Evolutionary conservation across 2,113 vertebrate genomes (phyloP).

Genomic region (Aphyosemion australe): DNA sequence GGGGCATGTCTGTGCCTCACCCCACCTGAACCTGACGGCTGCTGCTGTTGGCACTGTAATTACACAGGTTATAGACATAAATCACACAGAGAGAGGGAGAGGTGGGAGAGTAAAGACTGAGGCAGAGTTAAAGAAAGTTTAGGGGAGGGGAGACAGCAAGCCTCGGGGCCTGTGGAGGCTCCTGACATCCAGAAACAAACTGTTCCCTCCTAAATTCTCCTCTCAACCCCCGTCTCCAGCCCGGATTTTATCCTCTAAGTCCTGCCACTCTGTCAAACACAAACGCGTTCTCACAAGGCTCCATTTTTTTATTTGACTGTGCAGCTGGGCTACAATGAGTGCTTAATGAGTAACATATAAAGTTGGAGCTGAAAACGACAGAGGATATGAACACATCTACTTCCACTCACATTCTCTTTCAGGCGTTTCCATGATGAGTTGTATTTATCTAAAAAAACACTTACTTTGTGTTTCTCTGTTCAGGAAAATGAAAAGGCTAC

Average conservation of each 20-base stretch:
- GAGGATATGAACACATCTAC: too few relatives aligned
- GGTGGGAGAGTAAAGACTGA: constrained; percentile 13
- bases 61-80: constrained; percentile 64
- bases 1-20: constrained; percentile 71
- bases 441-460: too few relatives aligned
- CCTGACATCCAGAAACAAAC: constrained; percentile 53
- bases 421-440: too few relatives aligned
- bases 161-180: constrained; percentile 45
- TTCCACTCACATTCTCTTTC: too few relatives aligned
- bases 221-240: constrained; percentile 6
- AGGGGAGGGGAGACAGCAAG: constrained; percentile 31
- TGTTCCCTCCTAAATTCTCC: constrained; percentile 32
- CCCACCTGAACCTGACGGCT: constrained; percentile 65
- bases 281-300: too few relatives aligned
- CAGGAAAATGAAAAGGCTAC: too few relatives aligned
- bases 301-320: too few relatives aligned
- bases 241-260: constrained; percentile 5
- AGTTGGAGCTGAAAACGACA: too few relatives aligned
- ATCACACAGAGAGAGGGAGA: constrained; percentile 52
- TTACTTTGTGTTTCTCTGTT: too few relatives aligned
- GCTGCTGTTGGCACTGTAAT: constrained; percentile 66
- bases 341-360: too few relatives aligned
- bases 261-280: not conserved
- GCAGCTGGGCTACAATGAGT: too few relatives aligned
- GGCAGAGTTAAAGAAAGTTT: constrained; percentile 20